Evolutionary conservation across 2,113 vertebrate species (phyloP).

Genomic region (Lates calcarifer): DNA sequence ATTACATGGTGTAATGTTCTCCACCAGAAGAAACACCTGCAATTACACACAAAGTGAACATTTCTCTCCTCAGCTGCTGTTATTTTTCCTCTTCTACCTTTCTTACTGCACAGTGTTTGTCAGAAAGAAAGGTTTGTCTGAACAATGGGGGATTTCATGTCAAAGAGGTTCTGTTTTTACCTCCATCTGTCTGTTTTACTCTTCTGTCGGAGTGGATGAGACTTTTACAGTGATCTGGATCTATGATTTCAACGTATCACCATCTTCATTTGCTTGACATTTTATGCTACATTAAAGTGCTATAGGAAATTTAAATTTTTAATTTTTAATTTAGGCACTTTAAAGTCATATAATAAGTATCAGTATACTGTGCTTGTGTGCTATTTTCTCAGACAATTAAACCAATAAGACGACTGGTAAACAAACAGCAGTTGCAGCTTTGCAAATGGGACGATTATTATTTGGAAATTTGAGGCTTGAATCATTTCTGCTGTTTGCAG

Average conservation of each 20-base stretch:
- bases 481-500: not conserved
- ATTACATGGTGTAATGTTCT: not conserved
- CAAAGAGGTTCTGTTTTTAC: not conserved
- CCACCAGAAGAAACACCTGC: not conserved
- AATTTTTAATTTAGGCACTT: not conserved
- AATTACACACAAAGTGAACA: no score
- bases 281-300: constrained; percentile 40
- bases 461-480: not conserved
- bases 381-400: not conserved
- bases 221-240: not conserved
- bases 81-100: no score
- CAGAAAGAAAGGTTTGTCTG: no score
- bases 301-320: constrained; percentile 11
- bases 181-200: not conserved
- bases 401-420: not conserved
- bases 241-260: not conserved
- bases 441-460: not conserved
- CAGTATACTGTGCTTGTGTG: not conserved
- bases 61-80: not conserved
- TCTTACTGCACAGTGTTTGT: not conserved
- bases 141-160: not conserved
- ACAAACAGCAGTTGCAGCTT: not conserved
- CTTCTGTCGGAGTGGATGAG: not conserved
- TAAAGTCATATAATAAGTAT: not conserved
- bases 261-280: not conserved